phyloP scores from a whole-genome alignment of 2,888 invertebrate genomes.

The Druceiella hillmani region DNA sequence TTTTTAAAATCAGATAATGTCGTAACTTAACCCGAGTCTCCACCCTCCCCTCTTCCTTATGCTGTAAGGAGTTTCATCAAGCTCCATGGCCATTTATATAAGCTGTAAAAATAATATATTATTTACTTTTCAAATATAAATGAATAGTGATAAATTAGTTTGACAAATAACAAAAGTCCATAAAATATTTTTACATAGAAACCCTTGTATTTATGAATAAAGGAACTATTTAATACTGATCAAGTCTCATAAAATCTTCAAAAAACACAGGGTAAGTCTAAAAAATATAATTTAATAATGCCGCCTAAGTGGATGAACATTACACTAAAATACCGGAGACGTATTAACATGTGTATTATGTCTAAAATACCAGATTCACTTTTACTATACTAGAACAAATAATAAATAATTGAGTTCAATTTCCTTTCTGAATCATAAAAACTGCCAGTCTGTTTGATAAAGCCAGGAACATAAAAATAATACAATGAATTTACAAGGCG shows the following conservation, averaged over 20 bases:
- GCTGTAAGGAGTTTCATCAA: constrained; percentile 6
- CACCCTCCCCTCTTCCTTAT: constrained; percentile 4
- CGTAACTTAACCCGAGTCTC: constrained; percentile 7
- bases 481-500: too few species aligned
- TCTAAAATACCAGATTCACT: constrained; percentile 5
- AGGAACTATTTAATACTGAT: constrained; percentile 8
- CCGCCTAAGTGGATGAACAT: constrained; percentile 5
- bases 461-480: too few species aligned
- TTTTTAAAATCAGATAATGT: constrained; percentile 7
- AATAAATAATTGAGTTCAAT: too few species aligned
- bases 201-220: constrained; percentile 7
- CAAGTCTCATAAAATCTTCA: constrained; percentile 7
- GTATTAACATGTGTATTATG: not conserved
- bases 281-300: too few species aligned
- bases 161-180: constrained; percentile 6
- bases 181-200: constrained; percentile 7
- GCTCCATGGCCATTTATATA: constrained; percentile 4
- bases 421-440: too few species aligned
- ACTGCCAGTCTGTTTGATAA: too few species aligned
- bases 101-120: constrained; percentile 5
- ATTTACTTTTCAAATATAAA: constrained; percentile 8
- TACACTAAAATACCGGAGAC: constrained; percentile 4
- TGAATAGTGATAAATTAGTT: constrained; percentile 8
- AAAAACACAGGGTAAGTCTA: constrained; percentile 7
- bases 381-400: too few species aligned